Conservation (phyloP, 37 sponge, comb jelly and placozoan species). For the Diacarnus erythraeanus region DNA sequence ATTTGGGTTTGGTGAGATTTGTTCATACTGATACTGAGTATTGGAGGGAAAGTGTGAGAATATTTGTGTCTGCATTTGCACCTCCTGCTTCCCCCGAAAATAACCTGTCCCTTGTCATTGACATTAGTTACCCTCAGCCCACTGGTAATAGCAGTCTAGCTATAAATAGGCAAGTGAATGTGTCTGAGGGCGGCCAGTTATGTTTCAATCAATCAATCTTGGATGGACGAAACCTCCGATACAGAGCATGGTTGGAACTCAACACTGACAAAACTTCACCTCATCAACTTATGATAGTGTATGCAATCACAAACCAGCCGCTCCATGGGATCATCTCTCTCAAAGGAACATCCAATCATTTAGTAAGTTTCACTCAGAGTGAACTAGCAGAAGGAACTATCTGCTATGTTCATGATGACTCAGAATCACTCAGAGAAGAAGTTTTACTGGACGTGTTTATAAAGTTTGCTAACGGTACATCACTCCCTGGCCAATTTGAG, state of each 20-base stretch:
- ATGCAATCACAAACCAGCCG: background rate
- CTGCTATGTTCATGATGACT: conserved; percentile 51
- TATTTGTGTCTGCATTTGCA: conserved; percentile 9
- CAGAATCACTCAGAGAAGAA: conserved; percentile 14
- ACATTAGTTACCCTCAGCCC: conserved; percentile 22
- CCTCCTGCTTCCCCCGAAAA: background rate
- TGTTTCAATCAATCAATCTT: conserved; percentile 49
- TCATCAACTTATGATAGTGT: conserved; percentile 6
- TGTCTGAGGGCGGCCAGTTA: conserved; percentile 23
- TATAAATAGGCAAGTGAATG: conserved; percentile 5
- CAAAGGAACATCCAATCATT: background rate
- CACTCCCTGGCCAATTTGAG: background rate
- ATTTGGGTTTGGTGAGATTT: conserved; percentile 12
- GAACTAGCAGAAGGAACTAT: conserved; percentile 5
- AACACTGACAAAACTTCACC: background rate
- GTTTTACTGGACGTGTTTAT: conserved; percentile 12
- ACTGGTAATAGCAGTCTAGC: conserved; percentile 31
- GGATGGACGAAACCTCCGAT: conserved; percentile 75
- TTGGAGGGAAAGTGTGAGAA: conserved; percentile 45
- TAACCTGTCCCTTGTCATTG: conserved; percentile 7
- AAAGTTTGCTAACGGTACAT: background rate
- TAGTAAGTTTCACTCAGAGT: conserved; percentile 15
- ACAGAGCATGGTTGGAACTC: conserved; percentile 27
- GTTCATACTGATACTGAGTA: conserved; percentile 47
- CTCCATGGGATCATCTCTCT: background rate